These are phyloP conservation scores for Polypedilum vanderplanki DNA, from an alignment of 1,140 invertebrate species.

Conservation along the genomic window DNA sequence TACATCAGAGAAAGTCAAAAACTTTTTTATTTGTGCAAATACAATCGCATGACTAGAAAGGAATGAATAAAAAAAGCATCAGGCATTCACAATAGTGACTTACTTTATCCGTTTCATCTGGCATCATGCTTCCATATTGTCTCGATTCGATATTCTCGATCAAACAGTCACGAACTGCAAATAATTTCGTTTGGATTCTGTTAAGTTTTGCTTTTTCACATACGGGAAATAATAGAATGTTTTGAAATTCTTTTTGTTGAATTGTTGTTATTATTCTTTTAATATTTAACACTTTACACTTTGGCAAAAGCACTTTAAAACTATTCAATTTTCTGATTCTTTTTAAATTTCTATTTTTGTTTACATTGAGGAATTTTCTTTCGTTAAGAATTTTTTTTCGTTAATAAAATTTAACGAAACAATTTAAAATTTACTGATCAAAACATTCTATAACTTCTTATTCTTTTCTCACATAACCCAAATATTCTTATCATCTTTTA, in stretches of 20 bases:
- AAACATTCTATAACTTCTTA: no score
- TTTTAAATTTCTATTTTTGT: no score
- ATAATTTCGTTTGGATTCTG: neutral
- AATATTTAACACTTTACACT: no score
- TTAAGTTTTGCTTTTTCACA: no score
- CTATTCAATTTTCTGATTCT: no score
- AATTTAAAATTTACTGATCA: no score
- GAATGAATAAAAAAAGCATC: neutral
- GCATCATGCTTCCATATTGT: slow-evolving; percentile 8
- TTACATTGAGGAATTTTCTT: slow-evolving; percentile 29
- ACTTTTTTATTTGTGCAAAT: neutral
- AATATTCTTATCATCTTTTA: no score
- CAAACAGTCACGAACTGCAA: slow-evolving; percentile 27
- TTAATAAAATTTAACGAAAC: slow-evolving; percentile 32
- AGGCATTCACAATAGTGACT: neutral
- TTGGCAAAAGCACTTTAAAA: no score
- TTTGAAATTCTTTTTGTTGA: no score
- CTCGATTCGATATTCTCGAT: slow-evolving; percentile 16
- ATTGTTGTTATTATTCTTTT: no score
- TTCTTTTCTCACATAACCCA: no score
- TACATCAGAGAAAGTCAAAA: neutral
- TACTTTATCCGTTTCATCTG: slow-evolving; percentile 2
- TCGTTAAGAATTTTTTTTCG: slow-evolving; percentile 37
- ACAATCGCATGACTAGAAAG: neutral
- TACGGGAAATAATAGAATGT: no score